A percentile compares a stretch with the other conserved stretches of the same genome.
phyloP scores from a whole-genome alignment of 1,140 invertebrate species.

The Atta colombica region DNA sequence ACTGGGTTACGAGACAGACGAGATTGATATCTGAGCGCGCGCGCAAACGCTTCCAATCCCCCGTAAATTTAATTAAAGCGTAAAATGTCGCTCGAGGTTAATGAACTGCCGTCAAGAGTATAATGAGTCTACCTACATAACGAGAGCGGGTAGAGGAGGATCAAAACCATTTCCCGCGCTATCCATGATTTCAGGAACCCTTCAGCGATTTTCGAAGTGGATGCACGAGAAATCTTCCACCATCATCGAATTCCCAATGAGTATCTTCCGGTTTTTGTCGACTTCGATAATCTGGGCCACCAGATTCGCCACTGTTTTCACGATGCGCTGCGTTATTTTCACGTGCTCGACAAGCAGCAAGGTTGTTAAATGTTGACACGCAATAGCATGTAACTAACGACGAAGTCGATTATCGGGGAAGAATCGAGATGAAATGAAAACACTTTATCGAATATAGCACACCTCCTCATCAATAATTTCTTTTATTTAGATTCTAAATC shows the following conservation, averaged over 20 bases:
- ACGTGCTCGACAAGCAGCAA: neutral
- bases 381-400: slow-evolving; percentile 45
- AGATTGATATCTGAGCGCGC: slow-evolving; percentile 41
- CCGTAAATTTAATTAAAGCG: slow-evolving; percentile 58
- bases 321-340: slow-evolving; percentile 37
- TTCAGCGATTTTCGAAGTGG: slow-evolving; percentile 67
- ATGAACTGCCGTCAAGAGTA: slow-evolving; percentile 58
- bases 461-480: neutral
- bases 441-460: neutral
- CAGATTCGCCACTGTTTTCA: neutral
- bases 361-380: slow-evolving; percentile 47
- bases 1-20: slow-evolving; percentile 42
- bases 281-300: slow-evolving; percentile 39
- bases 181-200: slow-evolving; percentile 50
- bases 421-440: slow-evolving; percentile 29
- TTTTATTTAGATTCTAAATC: slow-evolving; percentile 6
- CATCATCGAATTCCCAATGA: slow-evolving; percentile 61
- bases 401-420: neutral
- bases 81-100: slow-evolving; percentile 60
- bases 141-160: slow-evolving; percentile 61
- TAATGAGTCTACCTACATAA: slow-evolving; percentile 67
- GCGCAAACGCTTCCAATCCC: slow-evolving; percentile 46
- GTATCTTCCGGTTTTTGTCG: slow-evolving; percentile 53
- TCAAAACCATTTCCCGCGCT: slow-evolving; percentile 67
- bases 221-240: slow-evolving; percentile 61